phyloP scores from a whole-genome alignment of 1,140 invertebrate genomes.

The Penaeus indicus region DNA sequence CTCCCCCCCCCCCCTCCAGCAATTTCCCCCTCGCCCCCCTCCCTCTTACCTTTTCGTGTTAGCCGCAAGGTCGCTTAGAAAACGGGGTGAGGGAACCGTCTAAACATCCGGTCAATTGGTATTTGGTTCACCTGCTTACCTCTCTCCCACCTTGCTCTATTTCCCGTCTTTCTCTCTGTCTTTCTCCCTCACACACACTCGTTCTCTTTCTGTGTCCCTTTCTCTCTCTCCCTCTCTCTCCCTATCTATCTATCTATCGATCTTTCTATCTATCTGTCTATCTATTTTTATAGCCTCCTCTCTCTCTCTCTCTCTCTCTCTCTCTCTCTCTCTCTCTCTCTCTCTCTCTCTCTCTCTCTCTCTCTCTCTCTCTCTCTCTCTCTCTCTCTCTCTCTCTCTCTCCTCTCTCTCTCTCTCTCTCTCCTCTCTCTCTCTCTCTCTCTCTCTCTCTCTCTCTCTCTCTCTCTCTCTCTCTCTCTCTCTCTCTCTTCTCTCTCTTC shows the following conservation, averaged over 20 bases:
- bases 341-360: not conserved
- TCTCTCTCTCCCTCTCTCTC: too few relatives aligned
- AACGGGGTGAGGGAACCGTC: too few relatives aligned
- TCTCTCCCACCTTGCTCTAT: not conserved
- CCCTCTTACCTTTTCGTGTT: not conserved
- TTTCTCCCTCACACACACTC: too few relatives aligned
- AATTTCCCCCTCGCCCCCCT: not conserved
- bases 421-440: not conserved
- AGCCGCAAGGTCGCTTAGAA: too few relatives aligned
- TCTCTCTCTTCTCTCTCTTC: not conserved
- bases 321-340: not conserved
- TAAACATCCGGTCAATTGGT: too few relatives aligned
- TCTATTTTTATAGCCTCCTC: not conserved
- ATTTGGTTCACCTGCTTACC: too few relatives aligned
- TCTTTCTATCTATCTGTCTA: too few relatives aligned
- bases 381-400: not conserved
- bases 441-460: conserved; percentile 15
- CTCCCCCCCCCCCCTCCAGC: not conserved
- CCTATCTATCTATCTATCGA: too few relatives aligned
- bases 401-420: not conserved
- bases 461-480: conserved; percentile 10
- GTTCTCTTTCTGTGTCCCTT: too few relatives aligned
- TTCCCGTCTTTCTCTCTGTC: not conserved
- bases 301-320: not conserved
- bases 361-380: not conserved